Evolutionary conservation across 1,140 invertebrate genomes (phyloP), one percentile per base, ranked within the genome.

Genomic region (Drosophila biarmipes): DNA sequence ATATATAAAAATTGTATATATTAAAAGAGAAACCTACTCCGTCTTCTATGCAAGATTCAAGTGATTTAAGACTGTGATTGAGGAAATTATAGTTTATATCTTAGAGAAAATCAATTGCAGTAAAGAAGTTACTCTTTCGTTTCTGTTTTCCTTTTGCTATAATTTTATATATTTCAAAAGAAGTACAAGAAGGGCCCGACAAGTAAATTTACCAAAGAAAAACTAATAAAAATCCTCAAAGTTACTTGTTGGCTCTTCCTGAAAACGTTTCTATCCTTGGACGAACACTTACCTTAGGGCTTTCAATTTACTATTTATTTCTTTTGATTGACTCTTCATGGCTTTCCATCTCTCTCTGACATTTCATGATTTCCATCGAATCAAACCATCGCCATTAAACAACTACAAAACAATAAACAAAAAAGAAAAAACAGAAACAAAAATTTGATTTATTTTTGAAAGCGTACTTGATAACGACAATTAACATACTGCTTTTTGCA

Each of bases 401-500:
- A 62, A 40, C 42, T 7, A 24, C 24, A 68, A 56, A 67, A 55
- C 49, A 68, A n/a, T n/a, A n/a, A n/a, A n/a, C n/a, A n/a, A 38
- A 11, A 67, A 67, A 69, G n/a, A 34, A 45, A 46, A 48, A 55
- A 48, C 15, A 42, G 31, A 63, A 58, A 31, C 6, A 15, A 40
- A 15, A 38, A 35, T 67, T 58, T 56, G 8, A 67, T 59, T 48
- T 71, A 27, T 52, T 55, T 73, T 72, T 38, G 45, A 73, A 74
- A 62, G 49, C 37, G 45, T 58, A 76, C 61, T 46, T 75, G 55
- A 64, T 75, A 75, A 84, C 68, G 72, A 87, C 59, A 78, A 90
- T 84, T 87, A 80, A 90, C 78, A 90, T 86, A 91, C 80, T 93
- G 92, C 92, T 77, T 93, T 93, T 81, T 93, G 93, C 90, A 93